A percentile compares a stretch with the other conserved stretches of the same genome.
Conservation (phyloP, 1,140 invertebrate species). For the Lethocerus indicus region DNA sequence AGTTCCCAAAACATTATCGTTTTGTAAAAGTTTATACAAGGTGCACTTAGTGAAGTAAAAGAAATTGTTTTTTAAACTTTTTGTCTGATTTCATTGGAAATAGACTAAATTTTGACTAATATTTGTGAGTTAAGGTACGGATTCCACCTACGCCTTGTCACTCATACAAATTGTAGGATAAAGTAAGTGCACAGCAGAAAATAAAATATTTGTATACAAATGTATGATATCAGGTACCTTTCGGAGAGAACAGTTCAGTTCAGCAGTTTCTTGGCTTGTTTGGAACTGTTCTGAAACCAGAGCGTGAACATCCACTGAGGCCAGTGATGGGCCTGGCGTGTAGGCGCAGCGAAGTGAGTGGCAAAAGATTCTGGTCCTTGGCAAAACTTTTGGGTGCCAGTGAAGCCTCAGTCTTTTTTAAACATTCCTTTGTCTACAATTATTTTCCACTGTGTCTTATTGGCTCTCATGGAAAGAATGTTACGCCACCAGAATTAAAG, state of each 20-base stretch:
- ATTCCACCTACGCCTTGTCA: too few species aligned
- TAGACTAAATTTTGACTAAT: too few species aligned
- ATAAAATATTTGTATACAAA: too few species aligned
- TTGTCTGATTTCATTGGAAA: too few species aligned
- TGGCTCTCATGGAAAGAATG: constrained; percentile 53
- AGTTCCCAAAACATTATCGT: too few species aligned
- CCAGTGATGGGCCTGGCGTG: constrained; percentile 60
- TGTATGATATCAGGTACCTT: constrained; percentile 52
- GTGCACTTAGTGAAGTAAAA: too few species aligned
- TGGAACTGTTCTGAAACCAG: constrained; percentile 52
- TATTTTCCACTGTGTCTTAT: constrained; percentile 79
- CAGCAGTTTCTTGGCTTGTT: constrained; percentile 57
- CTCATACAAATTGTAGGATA: too few species aligned
- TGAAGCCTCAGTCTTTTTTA: constrained; percentile 60
- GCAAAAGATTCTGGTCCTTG: constrained; percentile 67
- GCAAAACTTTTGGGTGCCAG: constrained; percentile 47
- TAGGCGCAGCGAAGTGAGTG: constrained; percentile 64
- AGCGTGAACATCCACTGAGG: constrained; percentile 46
- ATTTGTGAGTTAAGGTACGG: too few species aligned
- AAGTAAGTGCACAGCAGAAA: too few species aligned
- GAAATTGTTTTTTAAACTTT: too few species aligned
- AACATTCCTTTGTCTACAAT: constrained; percentile 67
- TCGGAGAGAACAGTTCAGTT: constrained; percentile 70
- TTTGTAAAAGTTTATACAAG: too few species aligned
- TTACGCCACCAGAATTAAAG: constrained; percentile 71